Conservation (phyloP, 2,888 invertebrate species). For the Disparrhopalites patrizii region DNA sequence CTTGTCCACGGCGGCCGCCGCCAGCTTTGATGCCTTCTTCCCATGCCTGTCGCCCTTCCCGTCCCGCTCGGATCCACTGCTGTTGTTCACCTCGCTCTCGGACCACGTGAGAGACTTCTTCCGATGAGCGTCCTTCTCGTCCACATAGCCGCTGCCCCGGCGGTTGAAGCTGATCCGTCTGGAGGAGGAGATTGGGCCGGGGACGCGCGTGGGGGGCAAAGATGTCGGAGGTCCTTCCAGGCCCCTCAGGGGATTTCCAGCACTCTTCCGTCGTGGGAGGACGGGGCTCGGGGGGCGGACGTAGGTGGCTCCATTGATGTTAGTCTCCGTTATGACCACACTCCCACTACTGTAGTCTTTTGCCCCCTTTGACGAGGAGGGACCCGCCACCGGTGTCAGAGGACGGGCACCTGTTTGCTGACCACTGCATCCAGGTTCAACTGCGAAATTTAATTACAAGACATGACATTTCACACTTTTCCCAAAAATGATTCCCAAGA, state of each 20-base stretch:
- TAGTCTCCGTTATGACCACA: neutral
- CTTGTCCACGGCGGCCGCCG: slow-evolving; percentile 15
- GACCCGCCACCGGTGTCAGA: slow-evolving; percentile 41
- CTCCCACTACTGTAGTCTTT: neutral
- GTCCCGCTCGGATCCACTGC: slow-evolving; percentile 25
- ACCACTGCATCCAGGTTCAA: slow-evolving; percentile 1
- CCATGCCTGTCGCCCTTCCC: slow-evolving; percentile 14
- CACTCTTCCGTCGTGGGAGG: slow-evolving; percentile 43
- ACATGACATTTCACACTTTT: neutral
- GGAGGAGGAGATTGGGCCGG: slow-evolving; percentile 9
- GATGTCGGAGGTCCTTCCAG: slow-evolving; percentile 9
- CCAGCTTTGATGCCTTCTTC: neutral
- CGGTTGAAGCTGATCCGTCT: slow-evolving; percentile 49
- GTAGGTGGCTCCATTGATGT: neutral
- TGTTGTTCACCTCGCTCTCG: slow-evolving; percentile 40
- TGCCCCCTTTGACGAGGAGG: slow-evolving; percentile 26
- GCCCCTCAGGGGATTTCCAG: neutral
- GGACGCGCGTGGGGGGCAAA: neutral
- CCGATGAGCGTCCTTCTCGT: slow-evolving; percentile 35
- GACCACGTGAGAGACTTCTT: slow-evolving; percentile 55
- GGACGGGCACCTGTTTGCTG: slow-evolving; percentile 33
- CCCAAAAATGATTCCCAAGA: neutral
- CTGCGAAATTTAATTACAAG: neutral
- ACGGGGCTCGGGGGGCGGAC: slow-evolving; percentile 47
- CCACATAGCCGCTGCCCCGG: slow-evolving; percentile 50